Base-by-base conservation (phyloP, 2,797 vertebrate genomes). In the Lepilemur ruficaudatus region DNA sequence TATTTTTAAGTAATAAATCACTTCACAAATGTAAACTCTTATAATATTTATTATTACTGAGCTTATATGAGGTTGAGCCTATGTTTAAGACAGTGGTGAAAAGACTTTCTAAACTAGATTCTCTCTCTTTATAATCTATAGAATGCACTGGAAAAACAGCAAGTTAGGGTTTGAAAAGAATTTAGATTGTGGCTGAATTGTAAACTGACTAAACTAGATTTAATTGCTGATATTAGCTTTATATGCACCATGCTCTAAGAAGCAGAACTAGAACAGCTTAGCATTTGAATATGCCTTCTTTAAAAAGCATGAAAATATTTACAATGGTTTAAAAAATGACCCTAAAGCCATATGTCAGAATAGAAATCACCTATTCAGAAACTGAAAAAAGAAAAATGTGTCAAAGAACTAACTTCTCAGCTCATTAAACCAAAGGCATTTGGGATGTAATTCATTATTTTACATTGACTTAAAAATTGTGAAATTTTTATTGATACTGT, bases 401-500 rank as follows among this genome's bases (percentile, higher is more conserved):
- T 76, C 3, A 85, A 85, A 94, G 18, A 25, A 84, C 43, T 84
- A n/a, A 70, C 20, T 86, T 28, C 57, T 92, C 14, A 32, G n/a
- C 17, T 81, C 38, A 43, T 81, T 81, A 43, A 81, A 50, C 4
- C 22, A 57, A 57, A 93, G 12, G 13, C 11, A 28, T 91, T 86
- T 59, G 43, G 67, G n/a, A 81, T 85, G 70, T 41, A 72, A 93
- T 63, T 81, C 46, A 65, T 95, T 96, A 55, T 57, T 82, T 84
- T 79, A 59, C 22, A 13, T 70, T 96, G 38, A 48, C 69, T 93
- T 84, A 25, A 55, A 88, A 94, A 70, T 57, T 63, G 11, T 91
- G 63, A 90, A 35, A 65, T 80, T 96, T 97, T 65, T 80, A 80
- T 67, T 55, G 63, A 85, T 70, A 15, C 0, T 93, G 13, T 96